phyloP scores from a whole-genome alignment of 2,888 invertebrate species.

The Silvanus unidentatus region DNA sequence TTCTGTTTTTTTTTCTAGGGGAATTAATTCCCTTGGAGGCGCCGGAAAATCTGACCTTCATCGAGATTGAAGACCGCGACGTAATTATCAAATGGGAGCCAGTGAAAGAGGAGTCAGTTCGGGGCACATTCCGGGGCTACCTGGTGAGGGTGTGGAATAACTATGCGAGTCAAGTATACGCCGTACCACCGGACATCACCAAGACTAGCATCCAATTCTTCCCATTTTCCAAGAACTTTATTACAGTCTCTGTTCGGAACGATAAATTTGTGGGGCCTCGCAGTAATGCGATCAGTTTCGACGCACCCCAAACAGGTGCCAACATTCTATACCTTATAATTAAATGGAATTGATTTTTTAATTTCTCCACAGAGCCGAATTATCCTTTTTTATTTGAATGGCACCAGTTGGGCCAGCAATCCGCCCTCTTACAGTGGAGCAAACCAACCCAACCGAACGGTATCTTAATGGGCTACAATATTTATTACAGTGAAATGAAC shows the following conservation, averaged over 20 bases:
- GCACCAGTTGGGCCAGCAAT: conserved; percentile 29
- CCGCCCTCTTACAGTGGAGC: conserved; percentile 33
- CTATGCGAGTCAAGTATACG: conserved; percentile 33
- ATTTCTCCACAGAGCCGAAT: conserved; percentile 28
- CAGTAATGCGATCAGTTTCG: conserved; percentile 34
- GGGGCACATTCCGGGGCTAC: conserved; percentile 36
- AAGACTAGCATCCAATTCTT: conserved; percentile 34
- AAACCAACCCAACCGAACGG: conserved; percentile 35
- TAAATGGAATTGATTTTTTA: neutral
- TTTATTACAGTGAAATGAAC: conserved; percentile 32
- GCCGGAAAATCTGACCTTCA: conserved; percentile 31
- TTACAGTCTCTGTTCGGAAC: conserved; percentile 35
- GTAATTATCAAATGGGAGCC: conserved; percentile 34
- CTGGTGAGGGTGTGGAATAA: conserved; percentile 36
- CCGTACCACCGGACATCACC: conserved; percentile 31
- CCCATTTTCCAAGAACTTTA: conserved; percentile 36
- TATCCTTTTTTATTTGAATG: conserved; percentile 31
- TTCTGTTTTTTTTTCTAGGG: conserved; percentile 23
- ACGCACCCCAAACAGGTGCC: conserved; percentile 37
- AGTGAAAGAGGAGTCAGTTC: conserved; percentile 26
- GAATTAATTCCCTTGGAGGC: conserved; percentile 34
- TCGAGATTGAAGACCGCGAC: conserved; percentile 30
- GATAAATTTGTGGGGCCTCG: conserved; percentile 38
- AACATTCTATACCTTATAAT: neutral
- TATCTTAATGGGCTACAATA: conserved; percentile 33